Evolutionary conservation across 2,888 invertebrate genomes (phyloP).

Genomic region (Hipparchia sbordonii): DNA sequence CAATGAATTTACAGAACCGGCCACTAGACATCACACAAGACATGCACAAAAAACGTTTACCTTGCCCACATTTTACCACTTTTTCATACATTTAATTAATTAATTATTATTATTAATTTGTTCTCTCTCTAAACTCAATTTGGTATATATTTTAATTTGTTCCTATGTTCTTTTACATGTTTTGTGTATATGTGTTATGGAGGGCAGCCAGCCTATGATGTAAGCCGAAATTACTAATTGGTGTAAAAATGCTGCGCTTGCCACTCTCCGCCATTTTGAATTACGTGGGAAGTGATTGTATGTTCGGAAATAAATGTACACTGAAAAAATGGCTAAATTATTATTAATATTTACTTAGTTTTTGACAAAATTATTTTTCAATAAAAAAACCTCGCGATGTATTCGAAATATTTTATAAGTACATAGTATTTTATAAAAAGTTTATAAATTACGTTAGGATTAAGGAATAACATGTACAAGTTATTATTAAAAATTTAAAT

Average conservation of each 20-base stretch:
- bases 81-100: background rate
- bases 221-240: slow-evolving; percentile 38
- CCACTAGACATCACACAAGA: slow-evolving; percentile 11
- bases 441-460: background rate
- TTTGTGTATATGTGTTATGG: slow-evolving; percentile 44
- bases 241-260: slow-evolving; percentile 62
- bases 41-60: slow-evolving; percentile 18
- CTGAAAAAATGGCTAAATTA: slow-evolving; percentile 10
- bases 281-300: slow-evolving; percentile 44
- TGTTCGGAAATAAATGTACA: slow-evolving; percentile 37
- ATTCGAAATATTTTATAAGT: background rate
- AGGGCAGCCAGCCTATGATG: slow-evolving; percentile 78
- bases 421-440: background rate
- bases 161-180: slow-evolving; percentile 40
- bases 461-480: background rate
- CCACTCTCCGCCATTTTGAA: slow-evolving; percentile 52
- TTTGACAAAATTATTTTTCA: background rate
- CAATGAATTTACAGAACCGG: too few species aligned
- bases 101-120: slow-evolving; percentile 1
- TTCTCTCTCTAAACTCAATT: background rate
- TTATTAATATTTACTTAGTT: background rate
- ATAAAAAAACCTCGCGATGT: background rate
- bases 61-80: slow-evolving; percentile 5
- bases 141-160: slow-evolving; percentile 35
- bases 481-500: background rate